phyloP scores from a whole-genome alignment of 1,140 invertebrate genomes.

The Drosophila albomicans region DNA sequence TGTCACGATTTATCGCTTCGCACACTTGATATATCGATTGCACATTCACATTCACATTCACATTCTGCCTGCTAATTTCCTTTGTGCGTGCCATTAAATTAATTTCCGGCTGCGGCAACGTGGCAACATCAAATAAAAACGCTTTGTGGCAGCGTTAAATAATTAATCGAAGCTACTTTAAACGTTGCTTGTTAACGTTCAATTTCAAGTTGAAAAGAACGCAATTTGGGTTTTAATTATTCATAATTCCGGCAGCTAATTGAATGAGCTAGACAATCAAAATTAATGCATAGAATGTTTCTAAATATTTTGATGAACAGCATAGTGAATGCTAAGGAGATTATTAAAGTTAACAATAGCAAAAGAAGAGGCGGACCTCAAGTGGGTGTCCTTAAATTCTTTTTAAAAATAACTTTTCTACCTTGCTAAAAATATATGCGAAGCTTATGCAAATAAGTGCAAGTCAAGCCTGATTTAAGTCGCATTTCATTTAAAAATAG shows the following conservation, averaged over 20 bases:
- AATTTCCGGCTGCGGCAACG: conserved; percentile 7
- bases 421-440: not conserved
- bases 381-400: not conserved
- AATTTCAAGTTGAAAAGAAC: not conserved
- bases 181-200: not conserved
- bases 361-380: not conserved
- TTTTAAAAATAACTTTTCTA: not conserved
- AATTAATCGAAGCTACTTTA: conserved; percentile 3
- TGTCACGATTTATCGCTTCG: conserved; percentile 4
- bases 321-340: too few relatives aligned
- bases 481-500: not conserved
- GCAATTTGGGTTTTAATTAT: not conserved
- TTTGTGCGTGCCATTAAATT: conserved; percentile 21
- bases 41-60: conserved; percentile 14
- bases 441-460: not conserved
- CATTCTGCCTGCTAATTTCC: conserved; percentile 22
- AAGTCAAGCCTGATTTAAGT: not conserved
- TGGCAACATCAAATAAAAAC: conserved; percentile 1
- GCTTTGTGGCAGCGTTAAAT: not conserved
- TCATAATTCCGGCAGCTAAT: not conserved
- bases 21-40: conserved; percentile 63
- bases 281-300: not conserved
- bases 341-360: too few relatives aligned
- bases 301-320: too few relatives aligned
- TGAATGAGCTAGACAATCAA: not conserved